Evolutionary conservation across 2,888 invertebrate genomes (phyloP), one percentile per base, ranked within the genome.

Genomic region (Euspilapteryx auroguttella): DNA sequence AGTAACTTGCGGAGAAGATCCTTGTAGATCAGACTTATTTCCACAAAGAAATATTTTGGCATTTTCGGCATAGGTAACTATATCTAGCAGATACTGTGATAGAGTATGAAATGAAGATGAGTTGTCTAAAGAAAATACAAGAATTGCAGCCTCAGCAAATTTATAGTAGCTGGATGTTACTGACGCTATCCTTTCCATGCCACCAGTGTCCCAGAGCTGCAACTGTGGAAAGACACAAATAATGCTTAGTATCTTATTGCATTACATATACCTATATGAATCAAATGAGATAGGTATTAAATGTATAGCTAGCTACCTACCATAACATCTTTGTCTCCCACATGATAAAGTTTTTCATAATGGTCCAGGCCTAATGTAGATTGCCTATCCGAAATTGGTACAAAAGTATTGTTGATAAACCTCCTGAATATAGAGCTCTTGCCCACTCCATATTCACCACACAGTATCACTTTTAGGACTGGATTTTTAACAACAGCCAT

Each of bases 201-300:
- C 95, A 39, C 94, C 95, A 21, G 96, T 96, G 55, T 96, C 96
- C 94, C 95, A 96, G 40, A 96, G 66, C 66, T 94, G 94, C 35
- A 96, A 71, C 94, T 95, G 58, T 27, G 68, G 52, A 37, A 35
- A 33, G n/a, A n/a, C n/a, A n/a, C n/a, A n/a, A n/a, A n/a, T n/a
- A n/a, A n/a, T n/a, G n/a, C n/a, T n/a, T n/a, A n/a, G n/a, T n/a
- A n/a, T n/a, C n/a, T n/a, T n/a, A n/a, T n/a, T n/a, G n/a, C n/a
- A n/a, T n/a, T n/a, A n/a, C n/a, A n/a, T n/a, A n/a, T n/a, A n/a
- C n/a, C n/a, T n/a, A n/a, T n/a, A n/a, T n/a, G n/a, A n/a, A n/a
- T n/a, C n/a, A n/a, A n/a, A n/a, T n/a, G n/a, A n/a, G n/a, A n/a
- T n/a, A n/a, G n/a, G n/a, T n/a, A n/a, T n/a, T n/a, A n/a, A n/a